phyloP scores from a whole-genome alignment of 2,797 vertebrate species.

The Thalassophryne amazonica region DNA sequence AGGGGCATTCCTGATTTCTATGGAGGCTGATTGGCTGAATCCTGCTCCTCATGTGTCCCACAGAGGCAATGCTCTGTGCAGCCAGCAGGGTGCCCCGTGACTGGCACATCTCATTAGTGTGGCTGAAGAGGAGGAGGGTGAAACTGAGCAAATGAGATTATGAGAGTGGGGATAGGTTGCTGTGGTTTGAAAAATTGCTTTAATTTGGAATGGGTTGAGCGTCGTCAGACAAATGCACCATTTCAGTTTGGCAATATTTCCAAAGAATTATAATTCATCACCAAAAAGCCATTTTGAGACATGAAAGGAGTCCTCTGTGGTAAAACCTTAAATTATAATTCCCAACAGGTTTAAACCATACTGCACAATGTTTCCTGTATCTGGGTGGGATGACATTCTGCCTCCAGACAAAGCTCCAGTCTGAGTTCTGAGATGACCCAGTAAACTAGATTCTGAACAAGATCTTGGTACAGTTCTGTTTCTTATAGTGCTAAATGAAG shows the following conservation, averaged over 20 bases:
- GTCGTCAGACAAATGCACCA: conserved; percentile 20
- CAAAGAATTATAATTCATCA: conserved; percentile 26
- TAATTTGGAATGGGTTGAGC: neutral
- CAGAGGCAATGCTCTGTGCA: conserved; percentile 56
- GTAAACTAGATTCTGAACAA: conserved; percentile 11
- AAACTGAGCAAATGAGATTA: conserved; percentile 62
- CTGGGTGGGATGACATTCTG: conserved; percentile 37
- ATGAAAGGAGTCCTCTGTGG: conserved; percentile 27
- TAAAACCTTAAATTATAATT: conserved; percentile 36
- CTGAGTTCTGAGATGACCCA: conserved; percentile 5
- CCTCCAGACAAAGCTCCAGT: neutral
- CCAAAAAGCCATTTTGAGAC: conserved; percentile 24
- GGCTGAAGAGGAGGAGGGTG: conserved; percentile 45
- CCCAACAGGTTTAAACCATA: conserved; percentile 31
- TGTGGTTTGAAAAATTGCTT: conserved; percentile 14
- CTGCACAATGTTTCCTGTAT: conserved; percentile 28
- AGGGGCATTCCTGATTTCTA: conserved; percentile 78
- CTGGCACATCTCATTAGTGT: conserved; percentile 74
- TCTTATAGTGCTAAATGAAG: conserved; percentile 1
- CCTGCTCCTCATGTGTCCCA: conserved; percentile 68
- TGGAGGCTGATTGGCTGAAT: conserved; percentile 74
- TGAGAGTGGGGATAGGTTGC: conserved; percentile 22
- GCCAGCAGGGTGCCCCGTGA: conserved; percentile 75
- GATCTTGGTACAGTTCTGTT: neutral
- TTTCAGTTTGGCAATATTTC: conserved; percentile 6